Conservation (phyloP, 1,140 invertebrate genomes). For the Drosophila lacteicornis region DNA sequence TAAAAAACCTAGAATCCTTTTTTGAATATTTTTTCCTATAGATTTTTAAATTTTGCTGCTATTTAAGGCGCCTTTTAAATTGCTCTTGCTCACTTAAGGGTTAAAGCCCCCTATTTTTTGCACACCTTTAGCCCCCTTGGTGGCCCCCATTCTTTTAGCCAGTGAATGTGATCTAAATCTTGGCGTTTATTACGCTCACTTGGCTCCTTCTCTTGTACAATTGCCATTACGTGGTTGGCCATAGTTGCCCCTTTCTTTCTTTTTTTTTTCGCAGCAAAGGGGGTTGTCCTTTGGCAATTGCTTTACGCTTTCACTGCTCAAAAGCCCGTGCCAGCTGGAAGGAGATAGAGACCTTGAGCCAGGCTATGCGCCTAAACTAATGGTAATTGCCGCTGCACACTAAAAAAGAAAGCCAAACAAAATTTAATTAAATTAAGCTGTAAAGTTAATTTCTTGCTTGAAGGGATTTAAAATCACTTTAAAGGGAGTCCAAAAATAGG, state of each 20-base stretch:
- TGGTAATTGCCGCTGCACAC: conserved; percentile 34
- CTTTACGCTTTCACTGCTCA: conserved; percentile 62
- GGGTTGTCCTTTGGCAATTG: conserved; percentile 52
- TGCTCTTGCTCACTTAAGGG: neutral
- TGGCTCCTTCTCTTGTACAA: conserved; percentile 55
- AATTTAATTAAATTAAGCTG: neutral
- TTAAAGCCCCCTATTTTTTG: neutral
- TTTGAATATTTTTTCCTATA: too few relatives aligned
- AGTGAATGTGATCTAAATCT: conserved; percentile 65
- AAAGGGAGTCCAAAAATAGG: neutral
- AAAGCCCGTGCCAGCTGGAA: conserved; percentile 39
- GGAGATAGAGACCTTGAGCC: conserved; percentile 55
- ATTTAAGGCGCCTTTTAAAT: neutral
- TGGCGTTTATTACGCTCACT: conserved; percentile 79
- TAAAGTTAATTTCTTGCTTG: too few relatives aligned
- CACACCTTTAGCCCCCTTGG: neutral
- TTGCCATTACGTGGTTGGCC: conserved; percentile 58
- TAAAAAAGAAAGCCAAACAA: neutral
- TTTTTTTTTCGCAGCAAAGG: neutral
- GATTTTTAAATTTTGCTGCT: too few relatives aligned
- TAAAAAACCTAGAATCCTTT: too few relatives aligned
- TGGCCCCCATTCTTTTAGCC: conserved; percentile 5
- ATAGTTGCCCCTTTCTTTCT: conserved; percentile 12
- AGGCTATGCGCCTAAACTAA: conserved; percentile 60
- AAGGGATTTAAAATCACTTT: neutral